A percentile compares a stretch with the other conserved stretches of the same genome.
Evolutionary conservation across 1,140 invertebrate genomes (phyloP).

Genomic region (Procambarus clarkii): DNA sequence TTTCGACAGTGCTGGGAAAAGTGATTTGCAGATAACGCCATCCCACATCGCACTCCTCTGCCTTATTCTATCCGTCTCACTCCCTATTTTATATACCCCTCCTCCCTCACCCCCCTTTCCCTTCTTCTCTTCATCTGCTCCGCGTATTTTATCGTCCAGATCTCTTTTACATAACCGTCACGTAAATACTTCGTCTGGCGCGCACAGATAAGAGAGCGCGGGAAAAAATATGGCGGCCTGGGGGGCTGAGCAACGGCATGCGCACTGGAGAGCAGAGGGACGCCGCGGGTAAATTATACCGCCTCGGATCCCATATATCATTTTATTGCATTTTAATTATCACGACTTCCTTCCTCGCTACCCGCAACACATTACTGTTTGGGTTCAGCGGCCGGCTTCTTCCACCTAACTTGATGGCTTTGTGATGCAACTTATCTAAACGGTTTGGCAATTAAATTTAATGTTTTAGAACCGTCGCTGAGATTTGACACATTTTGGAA

Average conservation of each 20-base stretch:
- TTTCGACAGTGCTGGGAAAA: too few species aligned
- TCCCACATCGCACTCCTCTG: too few species aligned
- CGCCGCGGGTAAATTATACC: slow-evolving; percentile 15
- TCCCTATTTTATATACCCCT: slow-evolving; percentile 3
- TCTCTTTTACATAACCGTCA: slow-evolving; percentile 49
- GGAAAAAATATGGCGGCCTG: slow-evolving; percentile 29
- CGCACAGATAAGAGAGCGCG: slow-evolving; percentile 31
- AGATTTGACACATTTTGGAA: too few species aligned
- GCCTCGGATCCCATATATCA: slow-evolving; percentile 24
- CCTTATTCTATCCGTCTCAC: too few species aligned
- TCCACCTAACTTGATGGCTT: too few species aligned
- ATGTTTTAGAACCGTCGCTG: too few species aligned
- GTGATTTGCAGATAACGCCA: too few species aligned
- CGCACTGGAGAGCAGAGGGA: not conserved
- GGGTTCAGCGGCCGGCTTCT: too few species aligned
- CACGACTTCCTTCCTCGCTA: slow-evolving; percentile 26
- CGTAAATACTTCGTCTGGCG: slow-evolving; percentile 45
- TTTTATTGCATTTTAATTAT: slow-evolving; percentile 49
- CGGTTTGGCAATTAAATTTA: too few species aligned
- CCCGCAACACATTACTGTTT: too few species aligned
- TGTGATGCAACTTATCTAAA: too few species aligned
- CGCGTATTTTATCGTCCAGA: slow-evolving; percentile 45
- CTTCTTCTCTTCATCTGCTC: slow-evolving; percentile 33
- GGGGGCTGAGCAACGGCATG: slow-evolving; percentile 27
- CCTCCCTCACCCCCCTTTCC: not conserved